Base-by-base conservation (phyloP, 2,797 vertebrate genomes). In the Ctenosaura bakeri region DNA sequence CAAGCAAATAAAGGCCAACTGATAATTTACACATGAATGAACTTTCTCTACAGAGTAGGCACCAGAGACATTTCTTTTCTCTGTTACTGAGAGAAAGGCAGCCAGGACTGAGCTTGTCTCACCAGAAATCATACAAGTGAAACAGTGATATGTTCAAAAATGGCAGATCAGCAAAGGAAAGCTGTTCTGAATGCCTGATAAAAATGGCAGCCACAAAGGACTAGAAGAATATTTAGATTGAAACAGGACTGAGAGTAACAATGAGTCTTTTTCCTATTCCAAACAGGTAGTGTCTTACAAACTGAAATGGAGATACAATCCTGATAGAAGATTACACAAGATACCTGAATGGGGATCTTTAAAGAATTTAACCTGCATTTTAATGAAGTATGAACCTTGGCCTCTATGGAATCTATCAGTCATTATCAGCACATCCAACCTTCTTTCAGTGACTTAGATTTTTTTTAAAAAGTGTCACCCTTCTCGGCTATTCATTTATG, bases 21-120 rank as follows among this genome's bases (percentile, higher is more conserved):
- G 91, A 95, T 96, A 95, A 98, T 98, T 98, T 98, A 97, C 98
- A 98, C 97, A 98, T 98, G 98, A 98, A 98, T 98, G 96, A 96
- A 94, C 95, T 94, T 97, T 95, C 96, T 96, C 89, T 80, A 93
- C 94, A 94, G 94, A 95, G 93, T 38, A 92, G 96, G 96, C 97
- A 97, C 95, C 94, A 96, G 96, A 97, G 96, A 97, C 88, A 0
- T 95, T 94, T 95, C 94, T 97, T 96, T 97, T 96, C 96, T 97
- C 95, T 93, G 94, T 94, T 52, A 59, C 3, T 9, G 93, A 89
- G 90, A 96, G 96, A 96, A 96, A 97, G 92, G 94, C 93, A 94
- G 95, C 86, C 94, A 96, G 95, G 94, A 95, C 93, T 95, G 92
- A 96, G 97, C 96, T 97, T 97, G 97, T 97, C 97, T 97, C 96